Base-by-base conservation (phyloP, 2,888 invertebrate genomes). In the Pristionchus exspectatus region DNA sequence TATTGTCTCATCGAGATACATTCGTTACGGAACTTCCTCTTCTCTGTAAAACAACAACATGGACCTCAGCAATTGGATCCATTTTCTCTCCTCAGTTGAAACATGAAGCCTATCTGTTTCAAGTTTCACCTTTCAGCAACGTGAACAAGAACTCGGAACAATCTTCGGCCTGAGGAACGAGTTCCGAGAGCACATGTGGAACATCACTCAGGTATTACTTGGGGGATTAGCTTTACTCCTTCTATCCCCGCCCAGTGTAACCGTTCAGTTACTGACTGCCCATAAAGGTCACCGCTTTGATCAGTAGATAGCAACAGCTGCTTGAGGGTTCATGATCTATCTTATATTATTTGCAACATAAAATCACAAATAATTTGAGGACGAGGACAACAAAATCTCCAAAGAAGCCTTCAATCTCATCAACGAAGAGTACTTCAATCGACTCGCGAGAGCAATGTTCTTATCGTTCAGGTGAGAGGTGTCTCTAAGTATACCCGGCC, bases 151-250 rank as follows among this genome's bases (percentile, higher is more conserved):
- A 85, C 89, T 95, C 4, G 89, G 90, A 21, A 93, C 92, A 33
- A 94, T 95, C 63, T 92, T 94, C 86, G 93, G 92, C 0, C 85
- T 95, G 7, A 90, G 94, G 24, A 93, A 94, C 56, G 92, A 92
- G 30, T 95, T 95, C 89, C 93, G 93, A 89, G 95, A 95, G 38
- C 94, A 93, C 30, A 94, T 95, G 88, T 95, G 95, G 95, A 95
- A 95, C 87, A 91, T 95, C 27, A 95, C 95, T 4, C 95, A 95
- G 89, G 92, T 91, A 24, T 0, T 56, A 87, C 18, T 44, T n/a
- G 38, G 14, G 5, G 18, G 24, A 59, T 4, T 59, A 59, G 59
- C 59, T 14, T 3, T 5, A 21, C 10, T 44, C 27, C 24, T 81
- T 38, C 3, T 81, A n/a, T 2, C 38, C 5, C 38, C 38, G n/a